Evolutionary conservation across 1,140 invertebrate species (phyloP), one percentile per base, ranked within the genome.

Genomic region (Drosophila neocordata): DNA sequence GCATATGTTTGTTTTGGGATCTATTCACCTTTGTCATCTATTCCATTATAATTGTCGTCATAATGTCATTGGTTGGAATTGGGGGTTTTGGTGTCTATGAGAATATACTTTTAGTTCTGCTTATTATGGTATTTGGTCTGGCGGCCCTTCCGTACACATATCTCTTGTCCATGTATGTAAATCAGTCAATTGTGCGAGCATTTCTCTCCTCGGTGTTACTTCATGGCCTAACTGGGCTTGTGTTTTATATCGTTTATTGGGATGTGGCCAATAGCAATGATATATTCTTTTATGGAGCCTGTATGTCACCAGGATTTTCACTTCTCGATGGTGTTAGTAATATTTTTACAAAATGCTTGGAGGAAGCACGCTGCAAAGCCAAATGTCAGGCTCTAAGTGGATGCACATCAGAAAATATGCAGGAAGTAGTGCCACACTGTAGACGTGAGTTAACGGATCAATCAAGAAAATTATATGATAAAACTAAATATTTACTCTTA

Each of bases 261-360:
- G 85, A 90, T 53, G 83, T 90, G 31, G 74, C 90, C 24, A 77
- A 77, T 27, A 85, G 70, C 61, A 89, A 87, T 65, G 22, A 57
- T 1, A 66, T 83, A 9, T 89, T 82, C 53, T 89, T 73, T 22
- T 87, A 85, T 44, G 57, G 74, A 2, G 78, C 81, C 4, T 75
- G 73, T 34, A 35, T 90, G n/a, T 90, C 66, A 1, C 89, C 89
- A 1, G 85, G 84, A 1, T 90, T 90, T 38, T 37, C 89, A 0
- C 34, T 90, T 5, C 76, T 90, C n/a, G 89, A 90, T 38, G 89
- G 80, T 0, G 62, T 90, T 7, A 90, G 89, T 44, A 89, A 80
- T 18, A 67, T 90, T 2, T 90, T 89, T 15, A 77, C 79, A 1
- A 38, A 69, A 15, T 63, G 59, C 13, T 51, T 79, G 34, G 84